phyloP scores from a whole-genome alignment of 2,888 invertebrate species.

The Nemotelus nigrinus region DNA sequence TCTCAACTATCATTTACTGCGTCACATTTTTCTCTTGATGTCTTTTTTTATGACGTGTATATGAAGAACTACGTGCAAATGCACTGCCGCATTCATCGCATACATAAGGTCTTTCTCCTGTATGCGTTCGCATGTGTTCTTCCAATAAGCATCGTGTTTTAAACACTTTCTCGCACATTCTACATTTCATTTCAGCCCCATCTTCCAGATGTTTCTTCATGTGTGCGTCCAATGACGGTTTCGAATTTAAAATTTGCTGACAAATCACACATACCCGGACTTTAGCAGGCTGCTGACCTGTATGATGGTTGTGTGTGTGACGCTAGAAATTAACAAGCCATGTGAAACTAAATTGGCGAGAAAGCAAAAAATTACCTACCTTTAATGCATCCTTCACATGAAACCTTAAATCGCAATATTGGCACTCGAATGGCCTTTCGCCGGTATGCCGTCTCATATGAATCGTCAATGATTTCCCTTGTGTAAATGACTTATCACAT shows the following conservation, averaged over 20 bases:
- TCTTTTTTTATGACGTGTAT: conserved; percentile 49
- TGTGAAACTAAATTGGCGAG: too few species aligned
- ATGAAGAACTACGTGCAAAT: conserved; percentile 47
- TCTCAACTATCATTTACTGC: too few species aligned
- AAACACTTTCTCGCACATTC: conserved; percentile 46
- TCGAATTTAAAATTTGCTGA: conserved; percentile 54
- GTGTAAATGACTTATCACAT: conserved; percentile 59
- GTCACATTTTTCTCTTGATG: conserved; percentile 17
- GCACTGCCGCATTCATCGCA: conserved; percentile 48
- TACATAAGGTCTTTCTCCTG: conserved; percentile 49
- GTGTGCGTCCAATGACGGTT: conserved; percentile 55
- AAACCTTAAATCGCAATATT: conserved; percentile 57
- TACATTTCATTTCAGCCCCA: conserved; percentile 64
- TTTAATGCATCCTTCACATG: conserved; percentile 60
- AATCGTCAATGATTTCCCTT: conserved; percentile 59
- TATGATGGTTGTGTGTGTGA: conserved; percentile 57
- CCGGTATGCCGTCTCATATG: conserved; percentile 60
- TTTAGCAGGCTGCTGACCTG: not conserved
- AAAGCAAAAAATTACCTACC: conserved; percentile 49
- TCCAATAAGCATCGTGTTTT: conserved; percentile 43
- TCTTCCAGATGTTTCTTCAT: conserved; percentile 55
- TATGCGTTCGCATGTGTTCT: conserved; percentile 46
- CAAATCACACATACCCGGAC: conserved; percentile 56
- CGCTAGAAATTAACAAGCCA: conserved; percentile 51
- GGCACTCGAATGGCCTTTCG: conserved; percentile 60